Conservation (phyloP, 2,113 vertebrate genomes). For the Paedocypris sp. region DNA sequence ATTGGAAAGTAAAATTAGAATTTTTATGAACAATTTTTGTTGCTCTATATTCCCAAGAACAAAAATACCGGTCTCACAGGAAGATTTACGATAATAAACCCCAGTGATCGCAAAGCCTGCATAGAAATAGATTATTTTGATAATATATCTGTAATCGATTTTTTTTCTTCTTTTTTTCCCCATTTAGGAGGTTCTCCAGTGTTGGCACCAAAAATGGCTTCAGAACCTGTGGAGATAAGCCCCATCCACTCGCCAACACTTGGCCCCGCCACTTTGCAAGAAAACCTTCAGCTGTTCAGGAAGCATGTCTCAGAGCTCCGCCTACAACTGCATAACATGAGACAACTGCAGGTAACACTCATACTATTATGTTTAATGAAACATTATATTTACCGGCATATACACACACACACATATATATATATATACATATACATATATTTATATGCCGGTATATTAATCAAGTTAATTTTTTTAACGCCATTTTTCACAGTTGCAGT, state of each 20-base stretch:
- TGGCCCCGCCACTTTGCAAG: slow-evolving; percentile 55
- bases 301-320: slow-evolving; percentile 78
- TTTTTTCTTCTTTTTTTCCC: background rate
- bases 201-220: slow-evolving; percentile 53
- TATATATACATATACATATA: no score
- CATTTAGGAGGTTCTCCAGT: slow-evolving; percentile 59
- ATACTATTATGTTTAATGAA: background rate
- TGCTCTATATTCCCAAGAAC: no score
- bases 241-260: slow-evolving; percentile 31
- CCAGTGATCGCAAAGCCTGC: background rate
- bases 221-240: slow-evolving; percentile 45
- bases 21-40: no score
- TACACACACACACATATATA: no score
- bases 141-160: background rate
- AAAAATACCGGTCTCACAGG: no score
- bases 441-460: no score
- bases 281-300: slow-evolving; percentile 75
- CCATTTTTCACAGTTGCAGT: no score
- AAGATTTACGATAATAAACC: no score
- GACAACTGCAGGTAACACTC: slow-evolving; percentile 77
- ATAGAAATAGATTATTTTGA: background rate
- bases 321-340: slow-evolving; percentile 85
- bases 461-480: no score
- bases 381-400: no score
- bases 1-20: no score